These are phyloP conservation scores for Cylindroiulus punctatus DNA, from an alignment of 2,888 invertebrate species.

Conservation along the genomic window DNA sequence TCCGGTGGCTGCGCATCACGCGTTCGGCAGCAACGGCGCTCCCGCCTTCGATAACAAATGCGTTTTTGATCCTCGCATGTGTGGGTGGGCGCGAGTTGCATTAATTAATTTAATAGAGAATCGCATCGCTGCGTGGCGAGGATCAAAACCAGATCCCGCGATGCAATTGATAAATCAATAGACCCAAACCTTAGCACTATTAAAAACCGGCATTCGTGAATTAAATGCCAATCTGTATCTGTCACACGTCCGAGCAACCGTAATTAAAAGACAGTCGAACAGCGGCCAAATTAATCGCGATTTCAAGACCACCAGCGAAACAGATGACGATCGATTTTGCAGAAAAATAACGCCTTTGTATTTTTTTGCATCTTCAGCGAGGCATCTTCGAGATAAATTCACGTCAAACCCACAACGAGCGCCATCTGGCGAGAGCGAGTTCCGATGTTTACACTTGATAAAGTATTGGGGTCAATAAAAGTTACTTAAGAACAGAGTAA, in stretches of 20 bases:
- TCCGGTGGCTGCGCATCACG: not conserved
- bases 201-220: not conserved
- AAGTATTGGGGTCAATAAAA: no score
- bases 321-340: not conserved
- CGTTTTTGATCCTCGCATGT: not conserved
- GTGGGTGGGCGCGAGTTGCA: conserved; percentile 5
- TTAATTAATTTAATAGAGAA: conserved; percentile 9
- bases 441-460: no score
- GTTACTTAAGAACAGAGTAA: no score
- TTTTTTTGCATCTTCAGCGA: not conserved
- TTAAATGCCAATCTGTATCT: conserved; percentile 23
- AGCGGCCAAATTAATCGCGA: not conserved
- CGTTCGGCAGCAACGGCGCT: not conserved
- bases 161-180: conserved; percentile 19
- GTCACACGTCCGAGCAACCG: not conserved
- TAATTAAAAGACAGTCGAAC: not conserved
- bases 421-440: no score
- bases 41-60: not conserved
- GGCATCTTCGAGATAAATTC: not conserved
- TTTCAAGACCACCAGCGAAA: not conserved
- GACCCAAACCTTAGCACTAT: not conserved
- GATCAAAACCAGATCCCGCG: not conserved
- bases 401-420: no score
- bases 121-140: not conserved
- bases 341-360: not conserved